A percentile compares a stretch with the other conserved stretches of the same genome.
phyloP scores from a whole-genome alignment of 2,797 vertebrate genomes.

The Stomatorhinus walkeri region DNA sequence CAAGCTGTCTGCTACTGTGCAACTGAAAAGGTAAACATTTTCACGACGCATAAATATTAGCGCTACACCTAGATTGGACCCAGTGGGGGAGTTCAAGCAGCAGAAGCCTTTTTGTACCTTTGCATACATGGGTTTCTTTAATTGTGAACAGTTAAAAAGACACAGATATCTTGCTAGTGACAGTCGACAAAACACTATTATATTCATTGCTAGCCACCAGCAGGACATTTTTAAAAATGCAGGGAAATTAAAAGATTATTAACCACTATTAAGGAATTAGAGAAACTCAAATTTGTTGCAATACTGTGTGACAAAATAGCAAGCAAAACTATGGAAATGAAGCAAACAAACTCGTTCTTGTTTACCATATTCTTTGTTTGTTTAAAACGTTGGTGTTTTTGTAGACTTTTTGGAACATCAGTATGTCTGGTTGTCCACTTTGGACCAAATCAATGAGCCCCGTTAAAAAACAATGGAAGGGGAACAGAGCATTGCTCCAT shows the following conservation, averaged over 20 bases:
- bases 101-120: background rate
- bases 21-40: constrained; percentile 9
- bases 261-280: background rate
- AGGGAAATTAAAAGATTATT: background rate
- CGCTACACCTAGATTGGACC: background rate
- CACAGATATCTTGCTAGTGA: background rate
- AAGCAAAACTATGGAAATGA: background rate
- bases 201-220: background rate
- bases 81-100: background rate
- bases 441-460: background rate
- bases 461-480: background rate
- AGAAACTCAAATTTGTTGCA: background rate
- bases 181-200: background rate
- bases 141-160: background rate
- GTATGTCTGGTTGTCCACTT: background rate
- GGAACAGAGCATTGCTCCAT: background rate
- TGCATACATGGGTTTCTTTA: background rate
- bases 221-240: background rate
- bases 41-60: constrained; percentile 7
- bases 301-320: background rate
- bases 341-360: background rate
- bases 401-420: background rate
- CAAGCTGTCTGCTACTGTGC: background rate
- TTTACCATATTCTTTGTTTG: background rate
- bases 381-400: background rate